Evolutionary conservation across 2,888 invertebrate species (phyloP).

Genomic region (Ophioninae sp.): DNA sequence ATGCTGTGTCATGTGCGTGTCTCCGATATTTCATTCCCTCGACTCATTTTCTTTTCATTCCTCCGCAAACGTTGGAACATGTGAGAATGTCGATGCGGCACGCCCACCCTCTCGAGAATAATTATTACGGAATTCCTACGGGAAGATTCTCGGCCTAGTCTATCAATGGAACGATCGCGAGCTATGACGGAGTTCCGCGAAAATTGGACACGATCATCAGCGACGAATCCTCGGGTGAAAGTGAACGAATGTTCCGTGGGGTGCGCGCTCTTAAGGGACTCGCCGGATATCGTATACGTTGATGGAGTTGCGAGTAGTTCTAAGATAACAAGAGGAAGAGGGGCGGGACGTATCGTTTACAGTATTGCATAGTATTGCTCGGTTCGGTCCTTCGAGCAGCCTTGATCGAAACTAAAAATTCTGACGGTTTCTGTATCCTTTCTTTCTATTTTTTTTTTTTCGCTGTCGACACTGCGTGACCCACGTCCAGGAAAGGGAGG

Average conservation of each 20-base stretch:
- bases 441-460: not conserved
- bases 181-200: not conserved
- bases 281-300: not conserved
- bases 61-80: not conserved
- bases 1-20: constrained; percentile 7
- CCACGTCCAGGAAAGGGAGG: not conserved
- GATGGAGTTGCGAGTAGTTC: not conserved
- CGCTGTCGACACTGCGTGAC: not conserved
- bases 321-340: not conserved
- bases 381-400: not conserved
- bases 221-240: not conserved
- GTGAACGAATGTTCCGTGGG: not conserved
- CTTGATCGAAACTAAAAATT: not conserved
- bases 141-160: not conserved
- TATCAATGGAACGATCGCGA: not conserved
- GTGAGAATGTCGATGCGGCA: not conserved
- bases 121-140: not conserved
- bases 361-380: not conserved
- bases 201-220: not conserved
- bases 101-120: not conserved
- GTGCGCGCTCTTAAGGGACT: not conserved
- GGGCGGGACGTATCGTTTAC: not conserved
- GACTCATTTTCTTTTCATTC: not conserved
- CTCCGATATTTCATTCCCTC: constrained; percentile 2
- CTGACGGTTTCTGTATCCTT: not conserved